These are phyloP conservation scores for Xylota sylvarum DNA, from an alignment of 2,888 invertebrate genomes.

Conservation along the genomic window DNA sequence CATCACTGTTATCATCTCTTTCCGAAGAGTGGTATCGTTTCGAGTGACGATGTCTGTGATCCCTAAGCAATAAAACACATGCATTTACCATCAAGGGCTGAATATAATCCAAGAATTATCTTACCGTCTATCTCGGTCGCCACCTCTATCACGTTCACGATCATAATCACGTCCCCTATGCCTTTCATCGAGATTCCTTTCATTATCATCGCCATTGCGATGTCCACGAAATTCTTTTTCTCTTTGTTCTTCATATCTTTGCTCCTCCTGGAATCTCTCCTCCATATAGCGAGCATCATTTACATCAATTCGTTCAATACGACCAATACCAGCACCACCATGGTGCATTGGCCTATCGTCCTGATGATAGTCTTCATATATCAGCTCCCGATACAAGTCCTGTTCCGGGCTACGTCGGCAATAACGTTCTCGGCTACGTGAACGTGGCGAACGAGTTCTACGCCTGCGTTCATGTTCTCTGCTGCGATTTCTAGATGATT, in stretches of 20 bases:
- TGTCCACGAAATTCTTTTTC: slow-evolving; percentile 75
- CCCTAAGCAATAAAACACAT: slow-evolving; percentile 11
- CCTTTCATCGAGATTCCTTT: slow-evolving; percentile 77
- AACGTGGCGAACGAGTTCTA: slow-evolving; percentile 81
- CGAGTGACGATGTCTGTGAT: slow-evolving; percentile 74
- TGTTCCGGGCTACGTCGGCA: slow-evolving; percentile 80
- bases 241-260: slow-evolving; percentile 75
- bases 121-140: slow-evolving; percentile 79
- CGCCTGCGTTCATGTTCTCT: slow-evolving; percentile 82
- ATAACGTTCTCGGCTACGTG: slow-evolving; percentile 83
- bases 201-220: slow-evolving; percentile 78
- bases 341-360: slow-evolving; percentile 78
- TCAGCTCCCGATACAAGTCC: slow-evolving; percentile 83
- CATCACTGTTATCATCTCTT: slow-evolving; percentile 81
- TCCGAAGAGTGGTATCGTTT: slow-evolving; percentile 80
- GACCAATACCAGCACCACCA: slow-evolving; percentile 13
- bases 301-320: slow-evolving; percentile 55
- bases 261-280: slow-evolving; percentile 78
- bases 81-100: neutral
- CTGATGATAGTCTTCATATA: slow-evolving; percentile 83
- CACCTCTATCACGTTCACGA: slow-evolving; percentile 72
- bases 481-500: slow-evolving; percentile 80
- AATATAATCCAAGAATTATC: slow-evolving; percentile 45
- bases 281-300: slow-evolving; percentile 78
- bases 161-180: slow-evolving; percentile 78